Evolutionary conservation across 1,140 invertebrate genomes (phyloP).

Genomic region (Anoplophora glabripennis): DNA sequence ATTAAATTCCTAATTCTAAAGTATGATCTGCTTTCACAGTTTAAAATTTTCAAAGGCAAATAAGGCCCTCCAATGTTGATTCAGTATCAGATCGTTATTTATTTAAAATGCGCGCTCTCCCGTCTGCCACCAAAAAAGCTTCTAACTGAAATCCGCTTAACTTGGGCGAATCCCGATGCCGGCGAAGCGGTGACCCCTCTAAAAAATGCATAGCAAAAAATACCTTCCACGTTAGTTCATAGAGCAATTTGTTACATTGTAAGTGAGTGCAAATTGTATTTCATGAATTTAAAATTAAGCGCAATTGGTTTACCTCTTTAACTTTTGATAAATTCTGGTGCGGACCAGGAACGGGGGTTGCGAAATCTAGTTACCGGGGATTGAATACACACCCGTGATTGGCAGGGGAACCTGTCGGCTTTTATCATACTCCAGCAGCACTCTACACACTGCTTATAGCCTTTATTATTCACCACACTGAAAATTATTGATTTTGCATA

Average conservation of each 20-base stretch:
- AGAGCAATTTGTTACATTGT: conserved; percentile 2
- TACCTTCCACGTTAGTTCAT: not conserved
- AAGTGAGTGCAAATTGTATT: conserved; percentile 11
- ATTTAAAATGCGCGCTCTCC: too few relatives aligned
- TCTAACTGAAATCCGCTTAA: too few relatives aligned
- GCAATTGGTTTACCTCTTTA: conserved; percentile 31
- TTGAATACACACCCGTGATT: conserved; percentile 40
- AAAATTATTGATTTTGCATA: conserved; percentile 43
- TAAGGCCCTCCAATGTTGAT: too few relatives aligned
- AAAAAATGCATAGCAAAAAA: not conserved
- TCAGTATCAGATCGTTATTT: too few relatives aligned
- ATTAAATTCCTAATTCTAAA: too few relatives aligned
- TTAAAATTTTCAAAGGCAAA: too few relatives aligned
- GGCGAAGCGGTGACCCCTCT: too few relatives aligned
- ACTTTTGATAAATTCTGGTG: conserved; percentile 26
- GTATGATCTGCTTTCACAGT: too few relatives aligned
- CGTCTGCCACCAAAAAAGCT: too few relatives aligned
- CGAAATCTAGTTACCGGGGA: conserved; percentile 40
- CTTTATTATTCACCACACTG: conserved; percentile 36
- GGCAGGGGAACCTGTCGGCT: conserved; percentile 38
- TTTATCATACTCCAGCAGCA: conserved; percentile 34
- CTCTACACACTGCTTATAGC: conserved; percentile 21
- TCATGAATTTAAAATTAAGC: conserved; percentile 18
- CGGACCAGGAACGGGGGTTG: conserved; percentile 22
- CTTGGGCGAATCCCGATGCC: too few relatives aligned